A percentile compares a stretch with the other conserved stretches of the same genome.
Evolutionary conservation across 2,113 vertebrate species (phyloP).

Genomic region (Rhinolophus sinicus): DNA sequence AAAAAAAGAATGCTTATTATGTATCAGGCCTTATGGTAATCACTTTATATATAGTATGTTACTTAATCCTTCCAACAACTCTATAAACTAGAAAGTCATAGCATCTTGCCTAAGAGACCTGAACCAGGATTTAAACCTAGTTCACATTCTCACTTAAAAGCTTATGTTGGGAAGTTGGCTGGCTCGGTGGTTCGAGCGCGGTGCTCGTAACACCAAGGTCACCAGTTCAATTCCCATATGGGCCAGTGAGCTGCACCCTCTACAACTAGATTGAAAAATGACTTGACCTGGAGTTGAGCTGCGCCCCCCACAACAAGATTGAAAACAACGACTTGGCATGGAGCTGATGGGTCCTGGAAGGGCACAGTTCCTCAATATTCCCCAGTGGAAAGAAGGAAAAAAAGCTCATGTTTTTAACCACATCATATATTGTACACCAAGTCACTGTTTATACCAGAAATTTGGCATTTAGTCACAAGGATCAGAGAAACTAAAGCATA

Average conservation of each 20-base stretch:
- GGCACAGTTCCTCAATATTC: too few species aligned
- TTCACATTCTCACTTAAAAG: not conserved
- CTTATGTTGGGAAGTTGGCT: not conserved
- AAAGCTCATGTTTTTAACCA: not conserved
- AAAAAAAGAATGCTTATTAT: not conserved
- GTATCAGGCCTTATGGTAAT: not conserved
- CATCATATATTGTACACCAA: not conserved
- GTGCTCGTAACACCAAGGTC: too few species aligned
- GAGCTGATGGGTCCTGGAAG: too few species aligned
- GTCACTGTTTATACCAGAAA: not conserved
- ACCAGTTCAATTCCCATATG: too few species aligned
- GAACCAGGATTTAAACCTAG: not conserved
- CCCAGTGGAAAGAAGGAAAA: too few species aligned
- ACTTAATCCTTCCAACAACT: not conserved
- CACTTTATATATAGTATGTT: not conserved
- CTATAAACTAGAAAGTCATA: not conserved
- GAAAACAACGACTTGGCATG: too few species aligned
- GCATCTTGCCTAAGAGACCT: not conserved
- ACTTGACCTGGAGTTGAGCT: too few species aligned
- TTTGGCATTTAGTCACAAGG: not conserved
- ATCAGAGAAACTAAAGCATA: not conserved
- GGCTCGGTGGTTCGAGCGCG: too few species aligned
- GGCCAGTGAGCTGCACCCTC: too few species aligned
- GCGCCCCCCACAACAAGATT: too few species aligned
- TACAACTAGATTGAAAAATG: too few species aligned